Evolutionary conservation across 2,888 invertebrate species (phyloP), one percentile per base, ranked within the genome.

Genomic region (Chalcosyrphus nemorum): DNA sequence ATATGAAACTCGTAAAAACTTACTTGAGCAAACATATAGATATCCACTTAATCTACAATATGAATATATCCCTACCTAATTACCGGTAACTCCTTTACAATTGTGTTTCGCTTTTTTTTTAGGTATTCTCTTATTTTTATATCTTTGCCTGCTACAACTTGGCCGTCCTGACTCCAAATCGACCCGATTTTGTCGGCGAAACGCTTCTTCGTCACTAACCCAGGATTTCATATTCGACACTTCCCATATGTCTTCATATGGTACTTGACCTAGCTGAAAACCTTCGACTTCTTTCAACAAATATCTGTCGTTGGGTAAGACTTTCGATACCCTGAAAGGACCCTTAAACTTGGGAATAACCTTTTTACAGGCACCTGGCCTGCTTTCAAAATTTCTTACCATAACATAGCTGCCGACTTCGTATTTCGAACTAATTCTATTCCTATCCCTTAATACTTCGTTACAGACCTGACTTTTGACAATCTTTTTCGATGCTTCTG

Each of bases 361-460:
- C 35, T 75, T 75, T 15, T 32, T 35, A n/a, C n/a, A 24, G 9
- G 13, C 57, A 29, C 68, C 68, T n/a, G 56, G 27, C 9, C 32
- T 57, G 13, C 47, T 71, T 19, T 35, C 21, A 32, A 50, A 70
- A 24, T 70, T 77, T 17, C 29, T 77, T 41, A 77, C 45, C 19
- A 54, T 43, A 11, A 45, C 57, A n/a, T 45, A 45, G 29, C 56
- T 29, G 6, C 47, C 68, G 15, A 35, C 9, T 19, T 38, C 4
- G 17, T 56, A 56, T 6, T 43, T 13, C 7, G 13, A 3, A 15
- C 15, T 15, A 43, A 13, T 43, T 13, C 43, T 43, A 13, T 15
- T 15, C 3, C 4, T 4, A 13, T 13, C 13, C 4, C 7, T 43
- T 15, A 43, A 15, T 15, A 3, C n/a, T n/a, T n/a, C n/a, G n/a